Percentiles rank a stretch among this genome's conserved stretches.
Evolutionary conservation across 2,888 invertebrate species (phyloP).

Genomic region (Nebria salina): DNA sequence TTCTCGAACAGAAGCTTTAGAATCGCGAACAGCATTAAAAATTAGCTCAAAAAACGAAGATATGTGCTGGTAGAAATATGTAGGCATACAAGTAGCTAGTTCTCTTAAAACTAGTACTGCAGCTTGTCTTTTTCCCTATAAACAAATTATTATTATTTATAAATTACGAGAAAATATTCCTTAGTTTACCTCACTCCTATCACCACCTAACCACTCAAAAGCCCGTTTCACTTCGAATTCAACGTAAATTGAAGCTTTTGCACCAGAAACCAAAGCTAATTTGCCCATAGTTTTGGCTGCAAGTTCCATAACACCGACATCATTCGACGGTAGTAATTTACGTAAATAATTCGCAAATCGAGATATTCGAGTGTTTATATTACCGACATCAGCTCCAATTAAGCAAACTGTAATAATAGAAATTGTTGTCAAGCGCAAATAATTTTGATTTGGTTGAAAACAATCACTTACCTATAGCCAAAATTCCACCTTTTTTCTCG

Average conservation of each 20-base stretch:
- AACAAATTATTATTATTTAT: constrained; percentile 31
- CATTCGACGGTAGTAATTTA: constrained; percentile 88
- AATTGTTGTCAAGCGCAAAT: background rate
- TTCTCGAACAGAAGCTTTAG: constrained; percentile 90
- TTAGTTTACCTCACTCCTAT: constrained; percentile 77
- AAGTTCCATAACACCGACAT: constrained; percentile 94
- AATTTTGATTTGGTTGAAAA: background rate
- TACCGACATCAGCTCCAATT: constrained; percentile 92
- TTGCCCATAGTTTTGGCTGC: constrained; percentile 96
- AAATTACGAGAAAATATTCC: background rate
- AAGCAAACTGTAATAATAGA: constrained; percentile 78
- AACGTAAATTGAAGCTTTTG: constrained; percentile 96
- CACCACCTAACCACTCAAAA: constrained; percentile 93
- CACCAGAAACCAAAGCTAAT: constrained; percentile 89
- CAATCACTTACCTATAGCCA: constrained; percentile 80
- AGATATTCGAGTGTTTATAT: constrained; percentile 87
- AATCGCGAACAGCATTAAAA: constrained; percentile 89
- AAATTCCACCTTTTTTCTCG: constrained; percentile 94
- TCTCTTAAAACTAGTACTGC: constrained; percentile 93
- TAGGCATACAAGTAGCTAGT: constrained; percentile 94
- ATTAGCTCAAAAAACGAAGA: constrained; percentile 94
- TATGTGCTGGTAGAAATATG: constrained; percentile 96
- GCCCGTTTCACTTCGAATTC: constrained; percentile 97
- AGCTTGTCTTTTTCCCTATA: constrained; percentile 83
- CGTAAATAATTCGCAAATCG: constrained; percentile 93